Evolutionary conservation across 2,888 invertebrate genomes (phyloP), one percentile per base, ranked within the genome.

Genomic region (Sminthurinus aureus): DNA sequence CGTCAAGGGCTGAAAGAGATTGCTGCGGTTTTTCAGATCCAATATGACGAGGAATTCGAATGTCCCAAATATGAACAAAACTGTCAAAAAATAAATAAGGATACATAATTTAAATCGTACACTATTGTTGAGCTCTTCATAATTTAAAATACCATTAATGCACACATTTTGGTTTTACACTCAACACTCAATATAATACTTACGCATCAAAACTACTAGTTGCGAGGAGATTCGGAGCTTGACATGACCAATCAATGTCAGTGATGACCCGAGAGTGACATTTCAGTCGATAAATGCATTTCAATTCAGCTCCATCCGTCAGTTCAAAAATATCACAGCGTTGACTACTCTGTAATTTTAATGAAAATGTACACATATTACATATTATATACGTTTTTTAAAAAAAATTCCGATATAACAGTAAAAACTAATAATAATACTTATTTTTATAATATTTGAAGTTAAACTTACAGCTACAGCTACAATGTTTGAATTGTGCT

Each of bases 201-300:
- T 98, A 98, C 98, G 81, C 96, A 96, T 6, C 98, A 98, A 58
- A 58, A 12, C 11, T 58, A 89, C 97, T 97, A 74, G 97, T 96
- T 12, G 97, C 95, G 84, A 96, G 90, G 76, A 94, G 90, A 90
- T 94, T 93, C 0, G 94, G 93, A n/a, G n/a, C n/a, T 90, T 96
- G 94, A 79, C 93, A 93, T 89, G 97, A 97, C 95, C 98, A 98
- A 91, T 98, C 96, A 82, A 98, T 93, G 90, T 97, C 98, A 84
- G 96, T 96, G 51, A 97, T 95, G 22, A 95, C 95, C 86, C 97
- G 92, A 0, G 96, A 96, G 89, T 97, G 96, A 0, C 95, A 95
- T 76, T 94, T 93, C 51, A 96, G 91, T 13, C 94, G 94, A 89
- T 94, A 93, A 79, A 93, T 93, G 85, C 94, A 94, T 81, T 93